Conservation (phyloP, 1,140 invertebrate species). For the Spodoptera litura region DNA sequence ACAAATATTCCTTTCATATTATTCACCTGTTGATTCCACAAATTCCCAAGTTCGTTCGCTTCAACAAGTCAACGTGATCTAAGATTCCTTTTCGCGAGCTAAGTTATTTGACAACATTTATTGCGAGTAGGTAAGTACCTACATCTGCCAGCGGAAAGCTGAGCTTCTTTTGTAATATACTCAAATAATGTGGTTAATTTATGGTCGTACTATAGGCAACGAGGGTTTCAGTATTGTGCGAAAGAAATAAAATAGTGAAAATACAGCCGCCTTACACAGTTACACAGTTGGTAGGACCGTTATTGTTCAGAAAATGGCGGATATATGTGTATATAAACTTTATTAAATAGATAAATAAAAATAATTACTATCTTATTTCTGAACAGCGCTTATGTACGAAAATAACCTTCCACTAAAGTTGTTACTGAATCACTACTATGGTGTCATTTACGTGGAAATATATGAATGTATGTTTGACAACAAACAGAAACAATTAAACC, state of each 20-base stretch:
- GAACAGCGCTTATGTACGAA: no score
- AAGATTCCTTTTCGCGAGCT: slow-evolving; percentile 17
- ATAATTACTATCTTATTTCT: neutral
- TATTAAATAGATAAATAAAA: neutral
- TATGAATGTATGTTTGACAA: no score
- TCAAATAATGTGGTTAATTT: slow-evolving; percentile 25
- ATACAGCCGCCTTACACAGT: neutral
- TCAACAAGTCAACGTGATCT: slow-evolving; percentile 28
- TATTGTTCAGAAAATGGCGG: neutral
- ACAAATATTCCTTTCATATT: slow-evolving; percentile 23
- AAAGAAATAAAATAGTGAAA: slow-evolving; percentile 29
- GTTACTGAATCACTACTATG: no score
- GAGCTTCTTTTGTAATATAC: slow-evolving; percentile 8
- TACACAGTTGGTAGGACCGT: slow-evolving; percentile 1
- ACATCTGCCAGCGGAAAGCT: slow-evolving; percentile 9
- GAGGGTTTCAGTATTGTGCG: slow-evolving; percentile 3
- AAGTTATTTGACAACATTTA: slow-evolving; percentile 31
- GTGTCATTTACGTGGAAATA: no score
- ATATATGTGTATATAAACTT: neutral
- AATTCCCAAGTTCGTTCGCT: slow-evolving; percentile 17
- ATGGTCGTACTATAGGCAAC: slow-evolving; percentile 14
- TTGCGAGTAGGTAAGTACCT: neutral
- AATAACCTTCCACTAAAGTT: no score
- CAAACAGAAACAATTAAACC: no score
- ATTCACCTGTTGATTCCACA: slow-evolving; percentile 25